Percentiles rank a stretch among this genome's conserved stretches.
phyloP scores from a whole-genome alignment of 2,797 vertebrate genomes.

The Gobio occitaniae region DNA sequence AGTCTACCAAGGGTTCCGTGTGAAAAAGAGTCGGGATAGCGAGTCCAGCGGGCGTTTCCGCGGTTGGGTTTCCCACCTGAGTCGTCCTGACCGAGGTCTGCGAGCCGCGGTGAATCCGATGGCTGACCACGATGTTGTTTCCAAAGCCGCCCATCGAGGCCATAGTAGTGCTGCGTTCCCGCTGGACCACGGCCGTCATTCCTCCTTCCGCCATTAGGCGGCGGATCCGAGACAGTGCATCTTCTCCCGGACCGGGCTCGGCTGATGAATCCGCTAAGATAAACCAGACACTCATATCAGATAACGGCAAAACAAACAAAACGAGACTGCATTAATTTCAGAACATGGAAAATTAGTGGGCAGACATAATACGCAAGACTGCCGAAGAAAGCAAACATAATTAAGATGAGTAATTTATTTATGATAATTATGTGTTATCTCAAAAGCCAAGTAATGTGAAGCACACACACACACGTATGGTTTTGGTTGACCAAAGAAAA shows the following conservation, averaged over 20 bases:
- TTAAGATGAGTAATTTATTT: background rate
- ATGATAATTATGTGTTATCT: background rate
- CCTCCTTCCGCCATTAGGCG: conserved; percentile 95
- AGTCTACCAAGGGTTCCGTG: conserved; percentile 33
- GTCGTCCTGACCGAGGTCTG: conserved; percentile 87
- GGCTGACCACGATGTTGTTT: conserved; percentile 98
- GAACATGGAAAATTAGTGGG: background rate
- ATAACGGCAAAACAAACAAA: background rate
- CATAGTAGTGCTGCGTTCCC: conserved; percentile 99
- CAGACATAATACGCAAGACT: background rate
- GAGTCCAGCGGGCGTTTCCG: conserved; percentile 21
- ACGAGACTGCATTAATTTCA: background rate
- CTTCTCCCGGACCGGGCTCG: conserved; percentile 84
- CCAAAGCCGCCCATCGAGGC: conserved; percentile 99
- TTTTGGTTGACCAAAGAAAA: conserved; percentile 1
- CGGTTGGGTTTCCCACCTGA: conserved; percentile 59
- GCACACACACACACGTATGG: too few relatives aligned
- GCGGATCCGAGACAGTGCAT: conserved; percentile 94
- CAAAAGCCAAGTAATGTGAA: background rate
- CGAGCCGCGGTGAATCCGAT: conserved; percentile 96
- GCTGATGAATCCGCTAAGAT: conserved; percentile 67
- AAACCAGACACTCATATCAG: background rate
- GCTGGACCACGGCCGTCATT: conserved; percentile 97
- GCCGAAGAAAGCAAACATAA: background rate
- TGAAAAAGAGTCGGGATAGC: background rate